phyloP scores from a whole-genome alignment of 2,113 vertebrate genomes.

The Nerophis ophidion region DNA sequence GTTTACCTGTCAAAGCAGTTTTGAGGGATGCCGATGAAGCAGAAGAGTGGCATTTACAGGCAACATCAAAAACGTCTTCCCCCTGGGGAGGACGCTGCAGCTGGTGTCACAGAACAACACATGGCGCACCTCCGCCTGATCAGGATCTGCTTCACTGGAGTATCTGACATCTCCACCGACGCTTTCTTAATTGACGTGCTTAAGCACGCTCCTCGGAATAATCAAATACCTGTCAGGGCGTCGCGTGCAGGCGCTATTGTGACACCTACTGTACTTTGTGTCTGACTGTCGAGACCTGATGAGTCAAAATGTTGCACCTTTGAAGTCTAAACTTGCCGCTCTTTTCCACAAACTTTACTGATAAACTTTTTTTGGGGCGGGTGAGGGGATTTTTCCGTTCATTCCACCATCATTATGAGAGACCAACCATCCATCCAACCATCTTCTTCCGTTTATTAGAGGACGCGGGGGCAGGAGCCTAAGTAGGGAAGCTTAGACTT shows the following conservation, averaged over 20 bases:
- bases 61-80: constrained; percentile 59
- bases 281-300: constrained; percentile 53
- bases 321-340: background rate
- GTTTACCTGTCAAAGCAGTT: constrained; percentile 66
- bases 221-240: constrained; percentile 64
- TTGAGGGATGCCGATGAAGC: constrained; percentile 57
- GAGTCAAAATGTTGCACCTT: constrained; percentile 15
- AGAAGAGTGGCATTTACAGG: constrained; percentile 66
- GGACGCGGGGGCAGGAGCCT: too few relatives aligned
- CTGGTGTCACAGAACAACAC: constrained; percentile 62
- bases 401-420: too few relatives aligned
- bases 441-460: too few relatives aligned
- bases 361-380: too few relatives aligned
- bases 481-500: too few relatives aligned
- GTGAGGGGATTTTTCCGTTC: too few relatives aligned
- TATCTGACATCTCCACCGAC: constrained; percentile 66
- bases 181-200: constrained; percentile 70
- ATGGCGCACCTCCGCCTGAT: constrained; percentile 54
- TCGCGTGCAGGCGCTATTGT: constrained; percentile 64
- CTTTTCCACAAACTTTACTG: background rate
- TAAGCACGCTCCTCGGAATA: constrained; percentile 55
- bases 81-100: constrained; percentile 59
- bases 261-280: constrained; percentile 50
- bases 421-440: too few relatives aligned
- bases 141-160: constrained; percentile 66